These are phyloP conservation scores for Steatornis caripensis DNA, from an alignment of 2,113 vertebrate genomes.

Conservation along the genomic window DNA sequence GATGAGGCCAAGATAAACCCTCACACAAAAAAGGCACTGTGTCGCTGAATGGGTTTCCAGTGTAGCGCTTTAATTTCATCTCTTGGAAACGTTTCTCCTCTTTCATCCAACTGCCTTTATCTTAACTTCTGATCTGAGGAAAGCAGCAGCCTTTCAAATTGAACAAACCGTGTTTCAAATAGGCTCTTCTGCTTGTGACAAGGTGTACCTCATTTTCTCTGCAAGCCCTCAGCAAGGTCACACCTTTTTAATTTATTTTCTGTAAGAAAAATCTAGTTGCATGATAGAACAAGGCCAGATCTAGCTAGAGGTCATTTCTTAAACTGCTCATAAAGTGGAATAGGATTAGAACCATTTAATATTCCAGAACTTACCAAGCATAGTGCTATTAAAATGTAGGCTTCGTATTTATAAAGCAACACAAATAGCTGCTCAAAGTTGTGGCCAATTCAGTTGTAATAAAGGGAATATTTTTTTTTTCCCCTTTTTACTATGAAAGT, in stretches of 20 bases:
- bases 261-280: conserved; percentile 82
- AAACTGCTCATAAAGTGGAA: conserved; percentile 82
- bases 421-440: not conserved
- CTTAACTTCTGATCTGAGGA: conserved; percentile 78
- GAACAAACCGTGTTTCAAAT: conserved; percentile 89
- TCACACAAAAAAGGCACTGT: conserved; percentile 74
- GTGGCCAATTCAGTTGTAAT: not conserved
- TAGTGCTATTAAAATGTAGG: not conserved
- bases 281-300: conserved; percentile 84
- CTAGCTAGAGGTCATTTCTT: conserved; percentile 92
- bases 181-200: conserved; percentile 88
- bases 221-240: conserved; percentile 94
- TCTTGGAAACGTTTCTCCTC: conserved; percentile 80
- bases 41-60: conserved; percentile 80
- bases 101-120: conserved; percentile 83
- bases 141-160: conserved; percentile 87
- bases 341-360: conserved; percentile 74
- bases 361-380: conserved; percentile 67
- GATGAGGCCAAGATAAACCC: conserved; percentile 78
- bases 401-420: conserved; percentile 18
- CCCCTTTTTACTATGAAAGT: not conserved
- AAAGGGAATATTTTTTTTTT: not conserved
- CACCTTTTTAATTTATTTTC: conserved; percentile 94
- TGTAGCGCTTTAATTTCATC: conserved; percentile 90
- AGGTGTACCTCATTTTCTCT: conserved; percentile 95